A percentile compares a stretch with the other conserved stretches of the same genome.
Evolutionary conservation across 2,113 vertebrate genomes (phyloP).

Genomic region (Anhinga rufa): DNA sequence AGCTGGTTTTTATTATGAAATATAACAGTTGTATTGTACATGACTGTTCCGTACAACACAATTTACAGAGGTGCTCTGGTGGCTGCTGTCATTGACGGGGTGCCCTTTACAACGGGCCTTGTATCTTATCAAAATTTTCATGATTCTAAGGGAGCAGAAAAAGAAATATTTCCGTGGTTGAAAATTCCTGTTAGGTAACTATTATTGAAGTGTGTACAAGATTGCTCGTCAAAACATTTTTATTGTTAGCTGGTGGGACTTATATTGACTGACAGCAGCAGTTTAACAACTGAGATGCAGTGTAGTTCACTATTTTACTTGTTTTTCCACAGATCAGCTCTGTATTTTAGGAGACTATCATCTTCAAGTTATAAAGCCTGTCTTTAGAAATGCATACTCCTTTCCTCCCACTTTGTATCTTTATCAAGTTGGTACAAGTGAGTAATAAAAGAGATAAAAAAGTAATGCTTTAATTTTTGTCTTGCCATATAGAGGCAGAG

Average conservation of each 20-base stretch:
- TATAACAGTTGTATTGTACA: background rate
- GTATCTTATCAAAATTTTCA: background rate
- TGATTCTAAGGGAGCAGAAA: background rate
- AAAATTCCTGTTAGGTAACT: background rate
- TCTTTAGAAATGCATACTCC: background rate
- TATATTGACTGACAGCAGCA: background rate
- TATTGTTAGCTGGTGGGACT: background rate
- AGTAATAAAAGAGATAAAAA: background rate
- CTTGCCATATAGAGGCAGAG: background rate
- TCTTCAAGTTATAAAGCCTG: background rate
- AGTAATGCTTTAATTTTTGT: background rate
- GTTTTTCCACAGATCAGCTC: background rate
- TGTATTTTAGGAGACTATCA: background rate
- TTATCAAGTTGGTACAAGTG: background rate
- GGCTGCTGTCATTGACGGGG: background rate
- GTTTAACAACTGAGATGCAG: background rate
- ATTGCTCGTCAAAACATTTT: background rate
- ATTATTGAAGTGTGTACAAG: background rate
- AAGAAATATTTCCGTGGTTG: background rate
- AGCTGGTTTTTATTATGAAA: background rate
- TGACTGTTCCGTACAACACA: background rate
- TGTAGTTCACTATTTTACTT: background rate
- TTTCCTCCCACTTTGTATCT: background rate
- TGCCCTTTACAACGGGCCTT: background rate
- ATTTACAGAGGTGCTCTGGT: background rate